These are phyloP conservation scores for Dicyrtoma fusca DNA, from an alignment of 2,888 invertebrate genomes.

Conservation along the genomic window DNA sequence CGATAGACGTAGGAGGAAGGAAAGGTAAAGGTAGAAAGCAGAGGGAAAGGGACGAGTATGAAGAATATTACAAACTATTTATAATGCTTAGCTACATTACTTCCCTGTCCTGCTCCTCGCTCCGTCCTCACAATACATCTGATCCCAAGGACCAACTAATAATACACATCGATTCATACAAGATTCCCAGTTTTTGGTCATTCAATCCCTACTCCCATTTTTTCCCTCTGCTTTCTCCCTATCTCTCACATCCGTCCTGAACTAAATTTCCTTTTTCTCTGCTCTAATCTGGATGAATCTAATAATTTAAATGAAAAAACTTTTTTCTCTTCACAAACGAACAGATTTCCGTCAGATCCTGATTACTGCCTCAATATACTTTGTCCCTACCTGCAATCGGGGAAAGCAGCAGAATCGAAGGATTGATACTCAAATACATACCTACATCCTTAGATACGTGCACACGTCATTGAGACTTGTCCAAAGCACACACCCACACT, in stretches of 20 bases:
- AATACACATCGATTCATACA: not conserved
- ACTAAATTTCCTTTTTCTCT: slow-evolving; percentile 7
- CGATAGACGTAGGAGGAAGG: not conserved
- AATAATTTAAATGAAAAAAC: slow-evolving; percentile 26
- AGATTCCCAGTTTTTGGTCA: slow-evolving; percentile 20
- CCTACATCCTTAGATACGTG: no score
- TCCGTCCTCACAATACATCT: not conserved
- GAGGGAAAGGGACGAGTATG: not conserved
- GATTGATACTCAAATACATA: no score
- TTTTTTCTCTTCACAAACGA: slow-evolving; percentile 13
- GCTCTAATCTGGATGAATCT: slow-evolving; percentile 25
- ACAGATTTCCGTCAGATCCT: slow-evolving; percentile 1
- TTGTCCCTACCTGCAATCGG: no score
- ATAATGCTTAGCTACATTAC: slow-evolving; percentile 13
- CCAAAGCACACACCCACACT: no score
- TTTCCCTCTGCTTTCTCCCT: not conserved
- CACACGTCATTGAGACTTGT: no score
- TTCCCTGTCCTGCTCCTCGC: no score
- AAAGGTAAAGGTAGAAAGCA: not conserved
- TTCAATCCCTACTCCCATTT: slow-evolving; percentile 1
- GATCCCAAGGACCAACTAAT: no score
- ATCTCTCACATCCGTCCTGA: not conserved
- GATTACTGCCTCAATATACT: not conserved
- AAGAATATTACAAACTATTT: slow-evolving; percentile 18
- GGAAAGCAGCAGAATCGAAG: no score